Conservation (phyloP, 2,797 vertebrate species). For the Hafferia zeledoni region DNA sequence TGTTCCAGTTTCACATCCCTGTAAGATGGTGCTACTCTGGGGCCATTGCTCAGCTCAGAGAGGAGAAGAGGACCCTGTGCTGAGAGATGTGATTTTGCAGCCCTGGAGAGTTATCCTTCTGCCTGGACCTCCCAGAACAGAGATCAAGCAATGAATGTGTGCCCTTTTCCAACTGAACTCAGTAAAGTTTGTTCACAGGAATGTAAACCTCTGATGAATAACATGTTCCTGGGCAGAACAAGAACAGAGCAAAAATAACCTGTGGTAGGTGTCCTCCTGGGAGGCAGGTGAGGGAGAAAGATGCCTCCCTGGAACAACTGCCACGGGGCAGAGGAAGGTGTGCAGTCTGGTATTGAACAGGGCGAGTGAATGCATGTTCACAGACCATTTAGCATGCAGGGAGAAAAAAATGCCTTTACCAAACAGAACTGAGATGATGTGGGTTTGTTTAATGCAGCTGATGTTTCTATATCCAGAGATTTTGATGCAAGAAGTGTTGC, state of each 20-base stretch:
- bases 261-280: background rate
- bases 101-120: background rate
- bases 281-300: background rate
- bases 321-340: background rate
- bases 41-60: background rate
- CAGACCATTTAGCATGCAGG: background rate
- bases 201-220: background rate
- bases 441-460: background rate
- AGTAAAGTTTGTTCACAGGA: background rate
- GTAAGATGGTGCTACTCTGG: too few relatives aligned
- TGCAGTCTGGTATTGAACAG: background rate
- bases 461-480: background rate
- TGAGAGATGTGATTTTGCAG: background rate
- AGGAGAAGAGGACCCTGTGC: background rate
- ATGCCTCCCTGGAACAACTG: background rate
- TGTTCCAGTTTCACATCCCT: background rate
- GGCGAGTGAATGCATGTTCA: background rate
- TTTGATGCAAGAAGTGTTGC: background rate
- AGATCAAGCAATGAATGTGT: background rate
- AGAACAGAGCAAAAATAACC: background rate
- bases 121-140: background rate
- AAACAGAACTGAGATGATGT: background rate
- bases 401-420: background rate
- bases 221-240: background rate
- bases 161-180: background rate